Evolutionary conservation across 2,888 invertebrate species (phyloP).

Genomic region (Ceriagrion tenellum): DNA sequence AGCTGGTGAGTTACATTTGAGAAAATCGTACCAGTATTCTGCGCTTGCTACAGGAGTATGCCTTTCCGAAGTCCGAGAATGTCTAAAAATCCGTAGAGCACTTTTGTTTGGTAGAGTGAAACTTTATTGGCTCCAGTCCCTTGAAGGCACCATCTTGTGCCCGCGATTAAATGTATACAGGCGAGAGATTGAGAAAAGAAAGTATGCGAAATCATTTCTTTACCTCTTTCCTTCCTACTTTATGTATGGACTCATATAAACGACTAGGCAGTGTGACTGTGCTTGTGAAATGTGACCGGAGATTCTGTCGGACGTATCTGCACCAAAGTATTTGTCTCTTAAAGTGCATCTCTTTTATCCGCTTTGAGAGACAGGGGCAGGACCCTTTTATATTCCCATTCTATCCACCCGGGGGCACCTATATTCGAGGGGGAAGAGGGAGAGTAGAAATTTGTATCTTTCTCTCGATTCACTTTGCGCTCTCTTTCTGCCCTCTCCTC

Average conservation of each 20-base stretch:
- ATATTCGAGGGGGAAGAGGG: not conserved
- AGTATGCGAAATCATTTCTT: not conserved
- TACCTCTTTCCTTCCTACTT: not conserved
- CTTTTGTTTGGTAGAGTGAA: no score
- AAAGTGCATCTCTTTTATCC: not conserved
- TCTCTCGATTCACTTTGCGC: not conserved
- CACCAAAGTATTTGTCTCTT: not conserved
- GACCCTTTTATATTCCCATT: slow-evolving; percentile 41
- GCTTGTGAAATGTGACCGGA: not conserved
- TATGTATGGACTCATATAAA: not conserved
- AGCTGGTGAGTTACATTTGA: no score
- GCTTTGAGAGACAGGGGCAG: no score
- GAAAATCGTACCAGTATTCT: no score
- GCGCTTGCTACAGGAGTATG: no score
- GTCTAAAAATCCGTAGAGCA: no score
- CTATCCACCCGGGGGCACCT: not conserved
- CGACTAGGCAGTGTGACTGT: not conserved
- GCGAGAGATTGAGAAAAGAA: not conserved
- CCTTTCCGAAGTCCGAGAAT: no score
- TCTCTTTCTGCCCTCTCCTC: not conserved
- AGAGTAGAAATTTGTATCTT: slow-evolving; percentile 42
- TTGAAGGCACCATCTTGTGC: no score
- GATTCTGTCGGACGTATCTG: not conserved
- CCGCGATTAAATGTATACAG: not conserved
- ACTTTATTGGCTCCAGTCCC: no score